A percentile compares a stretch with the other conserved stretches of the same genome.
These are phyloP conservation scores for Cinclus mexicanus DNA, from an alignment of 2,113 vertebrate genomes.

Conservation along the genomic window DNA sequence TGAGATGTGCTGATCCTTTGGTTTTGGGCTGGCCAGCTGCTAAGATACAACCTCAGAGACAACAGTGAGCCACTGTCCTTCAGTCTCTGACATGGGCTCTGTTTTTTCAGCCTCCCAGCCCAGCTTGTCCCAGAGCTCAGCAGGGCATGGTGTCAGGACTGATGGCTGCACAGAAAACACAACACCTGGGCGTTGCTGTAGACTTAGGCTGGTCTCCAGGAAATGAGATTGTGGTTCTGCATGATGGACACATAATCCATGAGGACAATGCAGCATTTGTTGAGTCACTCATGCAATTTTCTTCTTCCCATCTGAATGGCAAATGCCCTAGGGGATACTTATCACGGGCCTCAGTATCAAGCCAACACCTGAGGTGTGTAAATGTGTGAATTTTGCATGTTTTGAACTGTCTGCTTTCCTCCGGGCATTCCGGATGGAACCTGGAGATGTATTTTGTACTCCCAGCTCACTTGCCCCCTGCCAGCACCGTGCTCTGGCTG, in stretches of 20 bases:
- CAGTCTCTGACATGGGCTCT: neutral
- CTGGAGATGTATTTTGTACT: neutral
- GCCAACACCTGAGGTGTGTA: neutral
- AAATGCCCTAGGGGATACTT: neutral
- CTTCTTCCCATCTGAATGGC: neutral
- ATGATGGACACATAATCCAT: neutral
- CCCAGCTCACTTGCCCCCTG: neutral
- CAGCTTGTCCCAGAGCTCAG: neutral
- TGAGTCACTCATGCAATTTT: neutral
- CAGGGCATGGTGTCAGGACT: neutral
- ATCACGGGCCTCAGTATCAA: neutral
- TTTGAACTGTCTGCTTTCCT: neutral
- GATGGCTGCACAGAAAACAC: neutral
- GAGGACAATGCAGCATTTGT: neutral
- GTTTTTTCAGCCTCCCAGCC: neutral
- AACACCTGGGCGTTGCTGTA: neutral
- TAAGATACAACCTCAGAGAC: neutral
- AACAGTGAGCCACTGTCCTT: neutral
- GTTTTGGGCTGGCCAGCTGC: neutral
- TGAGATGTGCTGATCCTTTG: neutral
- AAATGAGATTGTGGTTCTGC: neutral
- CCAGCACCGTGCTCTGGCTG: neutral
- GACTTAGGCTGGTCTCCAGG: neutral
- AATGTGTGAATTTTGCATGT: rapidly evolving
- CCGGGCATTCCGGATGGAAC: neutral